phyloP scores from a whole-genome alignment of 2,113 vertebrate species.

The Hyperopisus bebe region DNA sequence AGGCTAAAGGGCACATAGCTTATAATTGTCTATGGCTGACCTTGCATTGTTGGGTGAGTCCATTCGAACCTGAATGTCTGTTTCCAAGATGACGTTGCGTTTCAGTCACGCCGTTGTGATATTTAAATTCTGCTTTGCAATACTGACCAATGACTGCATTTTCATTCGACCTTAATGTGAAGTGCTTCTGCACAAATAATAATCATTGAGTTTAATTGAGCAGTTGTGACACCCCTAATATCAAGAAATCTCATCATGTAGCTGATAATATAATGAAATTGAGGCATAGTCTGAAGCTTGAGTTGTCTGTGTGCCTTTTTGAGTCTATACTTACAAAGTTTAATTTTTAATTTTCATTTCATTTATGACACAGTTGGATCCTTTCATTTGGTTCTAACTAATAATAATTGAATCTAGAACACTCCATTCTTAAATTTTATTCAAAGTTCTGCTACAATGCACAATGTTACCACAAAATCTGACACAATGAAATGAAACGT shows the following conservation, averaged over 20 bases:
- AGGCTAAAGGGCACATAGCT: not conserved
- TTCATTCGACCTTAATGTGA: not conserved
- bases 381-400: not conserved
- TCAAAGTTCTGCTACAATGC: not conserved
- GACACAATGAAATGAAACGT: not conserved
- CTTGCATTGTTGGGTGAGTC: not conserved
- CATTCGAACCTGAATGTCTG: not conserved
- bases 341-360: not conserved
- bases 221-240: not conserved
- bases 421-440: not conserved
- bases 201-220: not conserved
- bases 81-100: not conserved
- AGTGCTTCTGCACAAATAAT: not conserved
- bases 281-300: not conserved
- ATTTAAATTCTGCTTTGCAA: not conserved
- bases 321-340: not conserved
- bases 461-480: not conserved
- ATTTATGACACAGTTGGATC: not conserved
- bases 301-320: not conserved
- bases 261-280: not conserved
- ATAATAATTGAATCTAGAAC: not conserved
- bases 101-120: not conserved
- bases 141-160: not conserved
- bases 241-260: not conserved
- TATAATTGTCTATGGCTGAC: not conserved